Percentiles rank a stretch among this genome's conserved stretches.
phyloP scores from a whole-genome alignment of 2,888 invertebrate genomes.

The Andrena praecox region DNA sequence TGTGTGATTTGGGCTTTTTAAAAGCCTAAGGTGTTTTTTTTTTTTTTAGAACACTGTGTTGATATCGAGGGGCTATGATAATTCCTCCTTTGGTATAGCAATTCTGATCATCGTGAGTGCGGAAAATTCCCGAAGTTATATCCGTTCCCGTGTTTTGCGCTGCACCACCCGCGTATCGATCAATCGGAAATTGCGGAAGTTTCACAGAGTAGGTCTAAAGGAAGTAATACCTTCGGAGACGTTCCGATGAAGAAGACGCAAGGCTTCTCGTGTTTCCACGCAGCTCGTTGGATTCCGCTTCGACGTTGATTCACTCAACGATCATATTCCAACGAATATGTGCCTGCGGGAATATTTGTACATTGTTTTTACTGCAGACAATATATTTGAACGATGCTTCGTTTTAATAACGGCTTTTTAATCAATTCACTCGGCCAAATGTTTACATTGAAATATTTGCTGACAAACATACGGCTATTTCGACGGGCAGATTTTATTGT shows the following conservation, averaged over 20 bases:
- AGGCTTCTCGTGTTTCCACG: conserved; percentile 45
- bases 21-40: not conserved
- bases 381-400: conserved; percentile 20
- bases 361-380: conserved; percentile 24
- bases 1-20: not conserved
- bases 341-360: conserved; percentile 38
- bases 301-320: not conserved
- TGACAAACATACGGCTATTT: conserved; percentile 4
- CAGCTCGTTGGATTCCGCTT: conserved; percentile 9
- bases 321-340: conserved; percentile 8
- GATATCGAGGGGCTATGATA: not conserved
- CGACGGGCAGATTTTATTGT: conserved; percentile 35
- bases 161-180: conserved; percentile 47
- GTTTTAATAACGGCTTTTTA: conserved; percentile 40
- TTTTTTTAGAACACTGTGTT: not conserved
- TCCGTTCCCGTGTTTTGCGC: conserved; percentile 39
- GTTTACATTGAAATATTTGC: conserved; percentile 48
- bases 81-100: not conserved
- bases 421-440: conserved; percentile 23
- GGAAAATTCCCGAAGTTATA: conserved; percentile 11
- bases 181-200: conserved; percentile 64
- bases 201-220: conserved; percentile 43
- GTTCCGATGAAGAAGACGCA: conserved; percentile 30
- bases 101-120: not conserved
- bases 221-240: conserved; percentile 51